Conservation (phyloP, 2,797 vertebrate species). For the Rallus crepitans region DNA sequence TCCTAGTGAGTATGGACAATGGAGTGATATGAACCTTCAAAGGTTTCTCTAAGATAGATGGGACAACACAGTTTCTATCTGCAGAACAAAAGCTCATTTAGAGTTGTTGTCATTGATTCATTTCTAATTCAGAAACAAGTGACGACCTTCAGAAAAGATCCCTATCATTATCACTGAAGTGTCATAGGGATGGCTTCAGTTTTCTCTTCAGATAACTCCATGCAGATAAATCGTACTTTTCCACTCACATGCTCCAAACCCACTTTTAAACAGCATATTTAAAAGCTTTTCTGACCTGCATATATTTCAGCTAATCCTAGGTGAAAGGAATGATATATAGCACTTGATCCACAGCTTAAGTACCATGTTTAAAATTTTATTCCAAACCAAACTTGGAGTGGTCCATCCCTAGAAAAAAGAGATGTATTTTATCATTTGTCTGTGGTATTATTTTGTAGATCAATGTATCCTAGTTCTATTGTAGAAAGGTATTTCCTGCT, state of each 20-base stretch:
- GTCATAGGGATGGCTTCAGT: not conserved
- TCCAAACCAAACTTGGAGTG: not conserved
- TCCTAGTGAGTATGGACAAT: not conserved
- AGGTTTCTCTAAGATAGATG: not conserved
- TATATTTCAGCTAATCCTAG: not conserved
- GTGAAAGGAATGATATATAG: not conserved
- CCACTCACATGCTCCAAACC: not conserved
- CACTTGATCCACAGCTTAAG: not conserved
- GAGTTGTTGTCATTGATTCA: not conserved
- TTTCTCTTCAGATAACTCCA: not conserved
- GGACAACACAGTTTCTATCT: not conserved
- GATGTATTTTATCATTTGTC: not conserved
- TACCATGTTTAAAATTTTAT: not conserved
- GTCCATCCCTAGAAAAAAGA: not conserved
- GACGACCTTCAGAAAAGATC: not conserved
- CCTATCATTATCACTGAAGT: not conserved
- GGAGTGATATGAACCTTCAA: not conserved
- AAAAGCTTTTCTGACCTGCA: not conserved
- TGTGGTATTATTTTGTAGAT: not conserved
- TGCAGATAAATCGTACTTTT: not conserved
- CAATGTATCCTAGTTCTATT: not conserved
- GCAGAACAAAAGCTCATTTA: constrained; percentile 20
- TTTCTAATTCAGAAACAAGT: not conserved
- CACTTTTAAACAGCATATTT: not conserved
- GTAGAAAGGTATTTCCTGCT: not conserved